Base-by-base conservation (phyloP, 1,140 invertebrate species). In the Neodiprion virginianus region DNA sequence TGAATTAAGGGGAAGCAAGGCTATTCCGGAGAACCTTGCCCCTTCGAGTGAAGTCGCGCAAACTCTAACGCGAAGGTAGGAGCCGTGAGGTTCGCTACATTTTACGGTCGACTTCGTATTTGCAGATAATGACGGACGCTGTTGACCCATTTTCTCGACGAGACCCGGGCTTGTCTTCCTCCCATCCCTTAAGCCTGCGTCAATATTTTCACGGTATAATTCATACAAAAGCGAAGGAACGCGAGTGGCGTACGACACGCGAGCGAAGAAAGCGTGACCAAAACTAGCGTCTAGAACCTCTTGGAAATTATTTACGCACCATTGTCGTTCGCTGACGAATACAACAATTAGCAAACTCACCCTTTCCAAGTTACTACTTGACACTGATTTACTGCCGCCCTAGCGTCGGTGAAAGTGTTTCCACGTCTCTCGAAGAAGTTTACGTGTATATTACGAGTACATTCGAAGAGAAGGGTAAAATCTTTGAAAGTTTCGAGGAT, bases 121-220 rank as follows among this genome's bases (percentile, higher is more conserved):
- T 61, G 53, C n/a, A 61, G 53, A 61, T 61, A 61, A 61, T 61
- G 53, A 61, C 53, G 53, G 53, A 61, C 11, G 8, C 53, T 61
- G 11, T 61, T 61, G 53, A 61, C 53, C 53, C 53, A 61, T 61
- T 61, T 61, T 61, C 53, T 61, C n/a, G 11, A 12, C 11, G n/a
- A 61, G 53, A 17, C 53, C 53, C 53, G 53, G 53, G 11, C 53
- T 17, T 61, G 53, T 12, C 53, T 61, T 61, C 28, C 5, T 40
- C 28, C 5, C n/a, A 17, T 14, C 53, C n/a, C 53, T 17, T 14
- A 61, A 8, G 53, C n/a, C 53, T 61, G 11, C 53, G 53, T 61
- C 53, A 61, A 61, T 61, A 61, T 61, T 12, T 61, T 61, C n/a
- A 61, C 53, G 53, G 53, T 61, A 61, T 17, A 61, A 61, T 61